Base-by-base conservation (phyloP, 1,140 invertebrate species). In the Atta cephalotes region DNA sequence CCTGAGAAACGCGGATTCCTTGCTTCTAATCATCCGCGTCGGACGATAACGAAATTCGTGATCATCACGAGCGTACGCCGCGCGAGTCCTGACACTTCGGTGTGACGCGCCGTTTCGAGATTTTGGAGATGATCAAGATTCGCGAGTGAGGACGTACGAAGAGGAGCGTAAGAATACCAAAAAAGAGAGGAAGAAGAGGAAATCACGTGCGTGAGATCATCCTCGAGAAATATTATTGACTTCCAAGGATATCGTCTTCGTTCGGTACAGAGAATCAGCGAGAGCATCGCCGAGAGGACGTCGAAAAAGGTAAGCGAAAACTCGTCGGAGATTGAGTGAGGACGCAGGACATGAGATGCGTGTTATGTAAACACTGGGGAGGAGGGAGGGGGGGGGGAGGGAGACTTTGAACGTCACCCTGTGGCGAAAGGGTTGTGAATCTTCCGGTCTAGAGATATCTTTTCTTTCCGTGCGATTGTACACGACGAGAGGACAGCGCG, bases 221-320 rank as follows among this genome's bases (percentile, higher is more conserved):
- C 25, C 66, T 0, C 39, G 66, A 28, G 21, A 25, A 51, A 25
- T 39, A 51, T 70, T 25, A 12, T 6, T 31, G 31, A 16, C 45
- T 9, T 25, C 58, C 49, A 66, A 68, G 72, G 72, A 85, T 79
- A 66, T 21, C 62, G 14, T 58, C 60, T 21, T 18, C 49, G 62
- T 31, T n/a, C 45, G 60, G 35, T 14, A 66, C 82, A 62, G 49
- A 21, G 39, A 10, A 21, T 1, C 49, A 9, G 51, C 74, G 81
- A 51, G 21, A 51, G 39, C 39, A 28, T 25, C 39, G 18, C 25
- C 74, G 49, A 56, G 14, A 28, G 3, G n/a, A 53, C 60, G 39
- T 21, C 58, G 62, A 76, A 31, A 86, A 87, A 89, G 85, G 89
- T 89, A 89, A 87, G 88, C 21, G 45, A 56, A 4, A 51, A 45